Conservation (phyloP, 64 coral and sea anemone genomes). For the Montipora cactus region DNA sequence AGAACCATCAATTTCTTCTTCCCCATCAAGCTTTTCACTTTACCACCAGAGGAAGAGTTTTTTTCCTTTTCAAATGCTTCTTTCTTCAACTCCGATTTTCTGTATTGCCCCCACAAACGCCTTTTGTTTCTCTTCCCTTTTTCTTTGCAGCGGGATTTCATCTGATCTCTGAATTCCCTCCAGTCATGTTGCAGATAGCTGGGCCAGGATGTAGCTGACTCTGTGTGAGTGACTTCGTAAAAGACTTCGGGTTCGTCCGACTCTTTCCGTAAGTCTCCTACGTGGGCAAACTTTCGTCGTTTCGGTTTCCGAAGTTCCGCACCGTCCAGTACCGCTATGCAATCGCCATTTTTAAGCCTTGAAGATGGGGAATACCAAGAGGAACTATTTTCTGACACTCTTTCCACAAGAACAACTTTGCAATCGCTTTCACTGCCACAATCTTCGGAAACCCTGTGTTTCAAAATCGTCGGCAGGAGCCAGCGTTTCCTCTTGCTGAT, state of each 20-base stretch:
- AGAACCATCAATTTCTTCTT: neutral
- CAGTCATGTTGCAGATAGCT: conserved; percentile 17
- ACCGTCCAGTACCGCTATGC: conserved; percentile 24
- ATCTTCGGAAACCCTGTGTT: conserved; percentile 25
- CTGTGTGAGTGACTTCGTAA: conserved; percentile 59
- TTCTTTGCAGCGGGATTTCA: conserved; percentile 13
- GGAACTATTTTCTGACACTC: neutral
- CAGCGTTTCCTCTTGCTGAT: conserved; percentile 70
- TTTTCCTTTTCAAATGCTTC: neutral
- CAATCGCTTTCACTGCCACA: conserved; percentile 10
- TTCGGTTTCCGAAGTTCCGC: conserved; percentile 44
- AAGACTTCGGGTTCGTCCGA: conserved; percentile 27
- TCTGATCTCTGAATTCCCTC: neutral
- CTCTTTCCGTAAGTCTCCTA: conserved; percentile 51
- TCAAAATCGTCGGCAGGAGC: conserved; percentile 56
- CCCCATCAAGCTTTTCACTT: neutral
- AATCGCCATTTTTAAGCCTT: conserved; percentile 46
- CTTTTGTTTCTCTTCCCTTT: conserved; percentile 64
- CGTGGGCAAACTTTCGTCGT: conserved; percentile 53
- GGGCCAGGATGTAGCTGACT: conserved; percentile 41
- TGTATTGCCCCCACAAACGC: conserved; percentile 17
- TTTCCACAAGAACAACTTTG: conserved; percentile 61
- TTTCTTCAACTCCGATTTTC: neutral
- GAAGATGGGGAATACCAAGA: neutral
- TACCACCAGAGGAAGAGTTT: neutral